Conservation (phyloP, 2,113 vertebrate species). For the Tautogolabrus adspersus region DNA sequence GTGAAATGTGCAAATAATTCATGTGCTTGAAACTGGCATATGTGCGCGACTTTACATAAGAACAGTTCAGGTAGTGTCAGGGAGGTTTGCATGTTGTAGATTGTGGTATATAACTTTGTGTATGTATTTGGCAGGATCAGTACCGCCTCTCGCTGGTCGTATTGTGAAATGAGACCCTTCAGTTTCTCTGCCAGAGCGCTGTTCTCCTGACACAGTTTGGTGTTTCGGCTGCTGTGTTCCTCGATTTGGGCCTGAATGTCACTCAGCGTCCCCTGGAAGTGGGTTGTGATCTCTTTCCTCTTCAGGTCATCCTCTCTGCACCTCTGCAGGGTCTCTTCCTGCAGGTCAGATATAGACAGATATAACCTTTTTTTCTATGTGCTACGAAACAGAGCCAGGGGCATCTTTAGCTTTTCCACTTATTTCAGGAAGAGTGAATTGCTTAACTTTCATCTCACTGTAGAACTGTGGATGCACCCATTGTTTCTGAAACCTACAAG, state of each 20-base stretch:
- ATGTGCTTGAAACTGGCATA: constrained; percentile 25
- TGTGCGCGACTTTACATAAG: constrained; percentile 19
- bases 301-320: constrained; percentile 97
- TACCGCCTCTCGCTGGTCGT: constrained; percentile 96
- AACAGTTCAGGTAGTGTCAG: constrained; percentile 1
- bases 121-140: constrained; percentile 39
- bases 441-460: too few species aligned
- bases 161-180: constrained; percentile 95
- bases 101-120: neutral
- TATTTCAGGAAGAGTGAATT: too few species aligned
- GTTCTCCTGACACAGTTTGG: constrained; percentile 97
- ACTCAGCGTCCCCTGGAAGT: constrained; percentile 94
- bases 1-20: constrained; percentile 41
- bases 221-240: constrained; percentile 95
- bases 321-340: constrained; percentile 97
- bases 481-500: too few species aligned
- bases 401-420: neutral
- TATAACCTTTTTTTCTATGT: neutral
- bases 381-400: neutral
- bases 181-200: constrained; percentile 94
- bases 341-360: neutral
- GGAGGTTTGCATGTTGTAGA: neutral
- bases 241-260: constrained; percentile 98
- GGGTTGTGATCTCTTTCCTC: constrained; percentile 97
- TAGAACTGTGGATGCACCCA: too few species aligned